Base-by-base conservation (phyloP, 2,113 vertebrate genomes). In the Myodes glareolus region DNA sequence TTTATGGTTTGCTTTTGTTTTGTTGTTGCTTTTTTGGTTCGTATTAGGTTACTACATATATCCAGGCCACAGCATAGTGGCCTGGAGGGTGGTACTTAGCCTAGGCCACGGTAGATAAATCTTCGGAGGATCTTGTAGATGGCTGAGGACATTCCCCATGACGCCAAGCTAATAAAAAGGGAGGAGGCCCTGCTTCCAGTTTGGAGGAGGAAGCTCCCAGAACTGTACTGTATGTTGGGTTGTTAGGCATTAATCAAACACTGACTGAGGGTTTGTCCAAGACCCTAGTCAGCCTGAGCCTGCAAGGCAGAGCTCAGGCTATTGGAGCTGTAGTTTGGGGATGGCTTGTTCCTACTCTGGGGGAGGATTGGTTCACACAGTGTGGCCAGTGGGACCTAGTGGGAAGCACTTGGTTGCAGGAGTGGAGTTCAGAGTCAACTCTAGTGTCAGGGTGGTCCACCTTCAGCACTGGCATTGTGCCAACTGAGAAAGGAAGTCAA, bases 181-280 rank as follows among this genome's bases (percentile, higher is more conserved):
- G 0, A 0, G 65, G 27, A 29, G 16, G 2, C 3, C 55, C 63
- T 14, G 16, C n/a, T 76, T 47, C 39, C 14, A 13, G 39, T 36
- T 67, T n/a, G 23, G 25, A 76, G 77, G 36, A n/a, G 29, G 12
- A 16, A 10, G 31, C n/a, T 76, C 27, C 23, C 2, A n/a, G 86
- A 67, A 73, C 65, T 92, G 50, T 3, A 12, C 2, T n/a, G 36
- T 47, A 16, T 1, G 16, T 1, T 21, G 27, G 47, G 5, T 17
- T 17, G 73, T 45, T 3, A 25, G 19, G 1, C 13, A 8, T 4
- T 13, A 86, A n/a, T 45, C 31, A 65, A 72, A 65, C 8, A 12
- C 0, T 25, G 7, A 55, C 23, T 75, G 73, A 73, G 63, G 50
- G 39, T 73, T 80, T 75, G 36, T 58, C 50, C 1, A 42, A 67